Conservation (phyloP, 1,140 invertebrate species). For the Apocrypta bakeri region DNA sequence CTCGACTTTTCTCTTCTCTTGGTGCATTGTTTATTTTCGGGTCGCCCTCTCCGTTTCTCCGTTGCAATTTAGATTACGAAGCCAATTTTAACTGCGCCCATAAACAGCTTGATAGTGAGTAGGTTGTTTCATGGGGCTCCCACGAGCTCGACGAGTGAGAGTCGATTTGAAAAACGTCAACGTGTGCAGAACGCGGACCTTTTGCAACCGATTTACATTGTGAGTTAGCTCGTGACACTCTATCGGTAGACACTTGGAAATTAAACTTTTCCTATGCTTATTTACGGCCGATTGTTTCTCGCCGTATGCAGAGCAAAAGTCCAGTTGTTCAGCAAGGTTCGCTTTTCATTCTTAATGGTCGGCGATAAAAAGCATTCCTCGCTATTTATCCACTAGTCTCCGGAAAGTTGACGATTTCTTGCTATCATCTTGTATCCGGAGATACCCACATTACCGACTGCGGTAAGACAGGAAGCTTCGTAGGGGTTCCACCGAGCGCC, state of each 20-base stretch:
- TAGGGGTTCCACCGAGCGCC: not conserved
- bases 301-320: no score
- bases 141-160: slow-evolving; percentile 29
- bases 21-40: slow-evolving; percentile 35
- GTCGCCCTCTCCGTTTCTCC: not conserved
- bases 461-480: not conserved
- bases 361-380: not conserved
- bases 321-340: no score
- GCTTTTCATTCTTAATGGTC: no score
- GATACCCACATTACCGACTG: slow-evolving; percentile 35
- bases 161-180: slow-evolving; percentile 28
- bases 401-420: not conserved
- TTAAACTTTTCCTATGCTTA: not conserved
- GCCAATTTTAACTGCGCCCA: slow-evolving; percentile 29
- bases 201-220: slow-evolving; percentile 12
- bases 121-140: not conserved
- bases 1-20: not conserved
- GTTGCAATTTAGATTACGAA: slow-evolving; percentile 38
- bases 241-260: no score
- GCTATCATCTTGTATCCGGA: not conserved
- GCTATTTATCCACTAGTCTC: not conserved
- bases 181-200: not conserved
- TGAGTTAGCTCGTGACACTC: no score
- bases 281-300: not conserved
- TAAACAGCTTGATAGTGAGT: slow-evolving; percentile 37